These are phyloP conservation scores for Misgurnus mizolepis DNA, from an alignment of 2,113 vertebrate species.

Conservation along the genomic window DNA sequence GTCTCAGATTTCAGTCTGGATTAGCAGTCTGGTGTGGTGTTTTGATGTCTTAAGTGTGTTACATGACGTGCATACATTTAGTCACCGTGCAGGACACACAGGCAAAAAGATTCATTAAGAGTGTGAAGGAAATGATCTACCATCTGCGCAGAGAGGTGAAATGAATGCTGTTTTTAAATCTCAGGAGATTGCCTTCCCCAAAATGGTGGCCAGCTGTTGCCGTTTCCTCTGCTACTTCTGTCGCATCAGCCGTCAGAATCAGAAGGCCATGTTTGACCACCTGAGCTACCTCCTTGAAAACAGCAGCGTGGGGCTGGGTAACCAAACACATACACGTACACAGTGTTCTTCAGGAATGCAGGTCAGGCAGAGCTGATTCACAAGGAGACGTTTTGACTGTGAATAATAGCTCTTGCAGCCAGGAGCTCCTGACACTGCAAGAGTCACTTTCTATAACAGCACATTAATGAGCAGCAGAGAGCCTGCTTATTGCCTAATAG, in stretches of 20 bases:
- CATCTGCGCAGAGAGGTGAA: background rate
- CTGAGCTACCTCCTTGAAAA: slow-evolving; percentile 96
- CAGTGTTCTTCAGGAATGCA: slow-evolving; percentile 46
- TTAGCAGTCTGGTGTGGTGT: slow-evolving; percentile 10
- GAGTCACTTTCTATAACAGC: slow-evolving; percentile 32
- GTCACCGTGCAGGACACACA: background rate
- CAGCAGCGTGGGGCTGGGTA: slow-evolving; percentile 94
- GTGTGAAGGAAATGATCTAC: slow-evolving; percentile 23
- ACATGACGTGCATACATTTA: background rate
- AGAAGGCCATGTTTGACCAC: slow-evolving; percentile 99
- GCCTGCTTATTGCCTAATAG: slow-evolving; percentile 27
- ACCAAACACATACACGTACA: background rate
- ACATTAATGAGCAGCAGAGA: slow-evolving; percentile 37
- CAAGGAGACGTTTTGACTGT: slow-evolving; percentile 31
- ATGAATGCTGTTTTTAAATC: slow-evolving; percentile 34
- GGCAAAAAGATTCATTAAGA: background rate
- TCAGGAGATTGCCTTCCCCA: slow-evolving; percentile 90
- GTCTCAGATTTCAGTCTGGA: slow-evolving; percentile 32
- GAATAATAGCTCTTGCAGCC: slow-evolving; percentile 43
- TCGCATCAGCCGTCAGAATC: slow-evolving; percentile 97
- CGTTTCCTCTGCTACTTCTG: slow-evolving; percentile 98
- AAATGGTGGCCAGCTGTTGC: slow-evolving; percentile 98
- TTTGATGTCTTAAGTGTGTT: slow-evolving; percentile 1
- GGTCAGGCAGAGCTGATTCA: slow-evolving; percentile 21
- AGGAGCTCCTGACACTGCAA: slow-evolving; percentile 48